A percentile compares a stretch with the other conserved stretches of the same genome.
These are phyloP conservation scores for Hoplodrina ambigua DNA, from an alignment of 2,888 invertebrate species.

Conservation along the genomic window DNA sequence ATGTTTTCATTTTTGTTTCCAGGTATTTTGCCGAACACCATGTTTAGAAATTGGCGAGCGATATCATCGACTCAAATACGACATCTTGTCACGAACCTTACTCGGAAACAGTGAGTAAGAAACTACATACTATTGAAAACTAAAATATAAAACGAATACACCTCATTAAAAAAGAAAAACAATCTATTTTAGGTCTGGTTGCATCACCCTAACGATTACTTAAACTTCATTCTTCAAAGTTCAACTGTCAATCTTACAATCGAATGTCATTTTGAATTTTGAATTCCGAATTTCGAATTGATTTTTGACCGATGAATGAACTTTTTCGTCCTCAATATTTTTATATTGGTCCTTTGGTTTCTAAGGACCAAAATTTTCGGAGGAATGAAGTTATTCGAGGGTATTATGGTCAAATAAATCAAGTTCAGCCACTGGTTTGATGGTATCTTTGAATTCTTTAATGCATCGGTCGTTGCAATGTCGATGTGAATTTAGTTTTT, in stretches of 20 bases:
- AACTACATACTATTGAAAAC: constrained; percentile 66
- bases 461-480: constrained; percentile 30
- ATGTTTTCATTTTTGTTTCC: constrained; percentile 73
- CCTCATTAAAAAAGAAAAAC: constrained; percentile 19
- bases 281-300: constrained; percentile 33
- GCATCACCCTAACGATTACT: constrained; percentile 25
- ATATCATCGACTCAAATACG: constrained; percentile 66
- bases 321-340: background rate
- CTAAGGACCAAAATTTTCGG: constrained; percentile 10
- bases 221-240: constrained; percentile 11
- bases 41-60: constrained; percentile 71
- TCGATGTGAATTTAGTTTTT: constrained; percentile 32
- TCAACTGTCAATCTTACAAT: background rate
- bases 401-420: constrained; percentile 26
- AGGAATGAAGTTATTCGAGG: constrained; percentile 21
- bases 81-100: constrained; percentile 75
- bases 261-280: constrained; percentile 19
- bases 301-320: constrained; percentile 6
- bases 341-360: constrained; percentile 1
- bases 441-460: constrained; percentile 48
- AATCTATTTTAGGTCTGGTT: background rate
- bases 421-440: constrained; percentile 53
- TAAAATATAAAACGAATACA: constrained; percentile 31
- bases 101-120: constrained; percentile 73
- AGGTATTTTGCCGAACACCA: constrained; percentile 76